phyloP scores from a whole-genome alignment of 2,797 vertebrate genomes.

The Gymnothorax reevesii region DNA sequence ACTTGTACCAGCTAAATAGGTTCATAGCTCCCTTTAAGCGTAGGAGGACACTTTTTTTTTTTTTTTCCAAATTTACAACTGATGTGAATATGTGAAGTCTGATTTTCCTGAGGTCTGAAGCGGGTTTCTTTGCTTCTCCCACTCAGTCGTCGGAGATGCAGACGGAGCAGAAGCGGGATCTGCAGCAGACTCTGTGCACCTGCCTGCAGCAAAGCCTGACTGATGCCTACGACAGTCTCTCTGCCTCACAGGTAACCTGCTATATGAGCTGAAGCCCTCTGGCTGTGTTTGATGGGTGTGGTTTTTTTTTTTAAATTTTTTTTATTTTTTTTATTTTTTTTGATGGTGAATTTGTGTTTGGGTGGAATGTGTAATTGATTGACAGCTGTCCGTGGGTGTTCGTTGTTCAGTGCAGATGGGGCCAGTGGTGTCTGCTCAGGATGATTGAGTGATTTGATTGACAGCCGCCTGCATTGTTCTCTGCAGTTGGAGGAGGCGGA shows the following conservation, averaged over 20 bases:
- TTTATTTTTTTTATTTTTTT: background rate
- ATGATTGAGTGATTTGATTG: background rate
- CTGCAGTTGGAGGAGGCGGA: conserved; percentile 62
- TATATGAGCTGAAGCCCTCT: background rate
- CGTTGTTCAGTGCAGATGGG: too few relatives aligned
- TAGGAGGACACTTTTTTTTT: too few relatives aligned
- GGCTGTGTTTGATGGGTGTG: background rate
- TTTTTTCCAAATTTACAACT: background rate
- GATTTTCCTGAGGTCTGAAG: background rate
- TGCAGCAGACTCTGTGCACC: conserved; percentile 77
- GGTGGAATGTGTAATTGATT: too few relatives aligned
- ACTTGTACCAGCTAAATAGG: too few relatives aligned
- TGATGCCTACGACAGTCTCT: conserved; percentile 74
- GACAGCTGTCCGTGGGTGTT: too few relatives aligned
- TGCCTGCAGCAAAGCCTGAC: conserved; percentile 77
- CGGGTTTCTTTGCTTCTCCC: background rate
- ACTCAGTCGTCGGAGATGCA: conserved; percentile 39
- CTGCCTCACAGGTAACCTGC: conserved; percentile 74
- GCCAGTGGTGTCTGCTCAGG: too few relatives aligned
- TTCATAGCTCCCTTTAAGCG: too few relatives aligned
- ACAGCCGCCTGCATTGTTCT: background rate
- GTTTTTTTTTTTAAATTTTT: background rate
- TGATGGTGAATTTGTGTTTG: too few relatives aligned
- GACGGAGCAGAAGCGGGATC: conserved; percentile 47
- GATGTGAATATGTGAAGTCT: background rate